Base-by-base conservation (phyloP, 2,888 invertebrate genomes). In the Chaetogeoica ovagalla region DNA sequence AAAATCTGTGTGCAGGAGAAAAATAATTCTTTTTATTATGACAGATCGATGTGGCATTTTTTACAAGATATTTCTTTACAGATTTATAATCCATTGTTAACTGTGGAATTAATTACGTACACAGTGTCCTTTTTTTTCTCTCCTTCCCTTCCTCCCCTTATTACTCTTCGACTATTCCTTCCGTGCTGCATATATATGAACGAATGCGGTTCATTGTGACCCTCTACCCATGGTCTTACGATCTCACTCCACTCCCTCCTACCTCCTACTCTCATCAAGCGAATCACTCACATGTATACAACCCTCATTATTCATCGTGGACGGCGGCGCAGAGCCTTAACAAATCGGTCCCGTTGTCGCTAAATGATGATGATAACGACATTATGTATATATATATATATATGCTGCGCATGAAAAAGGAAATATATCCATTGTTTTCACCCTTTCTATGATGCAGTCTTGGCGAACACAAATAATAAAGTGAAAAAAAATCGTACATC, bases 61-160 rank as follows among this genome's bases (percentile, higher is more conserved):
- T 69, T 76, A 66, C 76, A 21, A 60, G 76, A 69, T 59, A 79
- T 63, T 57, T 55, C 48, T 21, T 70, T 21, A 71, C 63, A 71
- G 79, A 79, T 79, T 79, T 79, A 79, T 79, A 71, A 79, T 71
- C 70, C 79, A 71, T 77, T 77, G 77, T 77, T 69, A 48, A 19
- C 59, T 11, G 30, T 21, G 57, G 71, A 71, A 79, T 71, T 70
- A 79, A 79, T 79, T 71, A 79, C 81, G 52, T 23, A 52, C 48
- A 59, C 65, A 59, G 39, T 81, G 55, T 23, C 37, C 55, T 71
- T 23, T 71, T 23, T 69, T 21, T 52, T n/a, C 69, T 68, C 19
- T 52, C 39, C 17, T 60, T 37, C 55, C 21, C 43, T 15, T 6
- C 43, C 19, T 23, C 52, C 59, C 43, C n/a, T 30, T 63, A 15